Conservation (phyloP, 2,113 vertebrate species). For the Gopherus flavomarginatus region DNA sequence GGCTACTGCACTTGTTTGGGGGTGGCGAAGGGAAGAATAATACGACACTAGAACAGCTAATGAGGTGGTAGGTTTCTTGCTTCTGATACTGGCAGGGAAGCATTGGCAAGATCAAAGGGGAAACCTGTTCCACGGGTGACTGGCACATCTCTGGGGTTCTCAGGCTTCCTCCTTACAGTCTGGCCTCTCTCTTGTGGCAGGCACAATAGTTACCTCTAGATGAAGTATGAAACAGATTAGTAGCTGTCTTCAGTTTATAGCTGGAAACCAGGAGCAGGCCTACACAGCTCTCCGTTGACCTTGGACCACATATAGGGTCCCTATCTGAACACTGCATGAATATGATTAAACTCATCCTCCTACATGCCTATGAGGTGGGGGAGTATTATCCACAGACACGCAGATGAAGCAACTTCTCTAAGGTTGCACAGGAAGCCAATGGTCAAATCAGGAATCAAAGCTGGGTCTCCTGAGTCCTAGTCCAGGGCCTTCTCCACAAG, state of each 20-base stretch:
- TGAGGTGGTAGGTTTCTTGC: neutral
- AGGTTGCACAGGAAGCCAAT: neutral
- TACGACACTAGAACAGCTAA: neutral
- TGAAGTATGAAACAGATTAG: neutral
- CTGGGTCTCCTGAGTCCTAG: neutral
- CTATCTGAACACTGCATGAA: slow-evolving; percentile 8
- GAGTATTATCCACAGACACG: neutral
- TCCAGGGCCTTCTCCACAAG: slow-evolving; percentile 21
- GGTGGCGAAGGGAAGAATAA: neutral
- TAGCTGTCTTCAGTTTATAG: neutral
- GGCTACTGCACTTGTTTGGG: neutral
- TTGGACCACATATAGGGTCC: neutral
- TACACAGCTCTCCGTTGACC: neutral
- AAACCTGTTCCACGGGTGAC: neutral
- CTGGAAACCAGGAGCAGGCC: neutral
- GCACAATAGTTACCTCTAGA: neutral
- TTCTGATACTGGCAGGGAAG: neutral
- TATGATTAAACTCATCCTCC: neutral
- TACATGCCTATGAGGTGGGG: neutral
- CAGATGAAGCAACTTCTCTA: neutral
- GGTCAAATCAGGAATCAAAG: slow-evolving; percentile 18
- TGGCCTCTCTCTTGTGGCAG: neutral
- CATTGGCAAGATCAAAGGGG: slow-evolving; percentile 1
- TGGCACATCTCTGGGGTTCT: neutral
- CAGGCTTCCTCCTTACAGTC: neutral